A percentile compares a stretch with the other conserved stretches of the same genome.
These are phyloP conservation scores for Phyllopteryx taeniolatus DNA, from an alignment of 2,113 vertebrate species.

Conservation along the genomic window DNA sequence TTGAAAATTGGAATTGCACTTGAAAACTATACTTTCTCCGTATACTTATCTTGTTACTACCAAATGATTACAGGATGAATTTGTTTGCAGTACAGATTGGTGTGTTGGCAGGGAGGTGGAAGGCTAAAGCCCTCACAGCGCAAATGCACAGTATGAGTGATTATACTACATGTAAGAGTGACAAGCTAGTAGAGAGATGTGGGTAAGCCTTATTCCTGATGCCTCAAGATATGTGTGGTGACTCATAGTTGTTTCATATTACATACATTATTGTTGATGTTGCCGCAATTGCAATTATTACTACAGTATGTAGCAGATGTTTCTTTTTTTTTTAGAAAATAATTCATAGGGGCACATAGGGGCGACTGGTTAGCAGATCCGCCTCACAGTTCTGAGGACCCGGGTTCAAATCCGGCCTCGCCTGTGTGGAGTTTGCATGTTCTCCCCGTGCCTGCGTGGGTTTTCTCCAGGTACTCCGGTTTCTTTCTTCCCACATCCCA, in stretches of 20 bases:
- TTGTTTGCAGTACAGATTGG: background rate
- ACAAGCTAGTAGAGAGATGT: slow-evolving; percentile 1
- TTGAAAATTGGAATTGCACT: background rate
- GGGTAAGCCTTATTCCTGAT: background rate
- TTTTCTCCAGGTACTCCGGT: no score
- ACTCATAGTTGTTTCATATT: background rate
- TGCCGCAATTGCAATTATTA: background rate
- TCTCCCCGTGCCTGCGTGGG: no score
- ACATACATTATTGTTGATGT: background rate
- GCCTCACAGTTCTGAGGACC: no score
- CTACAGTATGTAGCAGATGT: background rate
- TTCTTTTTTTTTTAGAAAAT: no score
- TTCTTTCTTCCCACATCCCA: no score
- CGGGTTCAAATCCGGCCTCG: no score
- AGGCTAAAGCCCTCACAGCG: background rate
- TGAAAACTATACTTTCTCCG: background rate
- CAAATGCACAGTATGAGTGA: background rate
- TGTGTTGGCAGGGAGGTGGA: background rate
- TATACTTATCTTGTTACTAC: no score
- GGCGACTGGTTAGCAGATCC: no score
- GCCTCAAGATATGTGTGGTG: background rate
- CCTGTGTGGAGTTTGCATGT: no score
- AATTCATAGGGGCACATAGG: no score
- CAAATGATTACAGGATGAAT: background rate
- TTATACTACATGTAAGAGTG: background rate